Percentiles rank a stretch among this genome's conserved stretches.
Conservation (phyloP, 1,140 invertebrate species). For the Nasonia vitripennis region DNA sequence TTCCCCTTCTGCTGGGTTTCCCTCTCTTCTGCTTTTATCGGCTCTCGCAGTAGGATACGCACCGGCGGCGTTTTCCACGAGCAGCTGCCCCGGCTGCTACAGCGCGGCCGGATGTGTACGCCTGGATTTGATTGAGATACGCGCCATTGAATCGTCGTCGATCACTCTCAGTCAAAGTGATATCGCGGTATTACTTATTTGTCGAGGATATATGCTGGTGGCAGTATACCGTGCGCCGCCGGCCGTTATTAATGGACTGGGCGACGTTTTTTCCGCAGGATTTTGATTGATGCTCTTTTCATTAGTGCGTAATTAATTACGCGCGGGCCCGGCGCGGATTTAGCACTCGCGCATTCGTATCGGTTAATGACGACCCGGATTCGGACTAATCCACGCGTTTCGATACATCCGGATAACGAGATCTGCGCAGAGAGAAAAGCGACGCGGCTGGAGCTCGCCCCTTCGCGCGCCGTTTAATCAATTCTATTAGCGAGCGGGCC, state of each 20-base stretch:
- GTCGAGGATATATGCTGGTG: slow-evolving; percentile 15
- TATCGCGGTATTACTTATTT: slow-evolving; percentile 38
- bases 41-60: no score
- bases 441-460: no score
- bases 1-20: not conserved
- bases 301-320: slow-evolving; percentile 17
- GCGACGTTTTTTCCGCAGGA: not conserved
- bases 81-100: not conserved
- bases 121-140: slow-evolving; percentile 16
- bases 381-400: no score
- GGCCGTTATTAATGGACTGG: slow-evolving; percentile 40
- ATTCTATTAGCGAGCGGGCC: not conserved
- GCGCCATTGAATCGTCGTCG: not conserved
- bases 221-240: not conserved
- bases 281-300: slow-evolving; percentile 18
- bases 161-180: slow-evolving; percentile 34
- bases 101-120: not conserved
- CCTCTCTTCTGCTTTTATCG: not conserved
- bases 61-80: no score
- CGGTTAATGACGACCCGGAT: not conserved
- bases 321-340: not conserved
- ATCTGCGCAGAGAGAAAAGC: not conserved
- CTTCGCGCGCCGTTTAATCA: not conserved
- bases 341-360: not conserved
- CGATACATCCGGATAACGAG: not conserved